phyloP scores from a whole-genome alignment of 2,113 vertebrate genomes.

The Sphyrna mokarran region DNA sequence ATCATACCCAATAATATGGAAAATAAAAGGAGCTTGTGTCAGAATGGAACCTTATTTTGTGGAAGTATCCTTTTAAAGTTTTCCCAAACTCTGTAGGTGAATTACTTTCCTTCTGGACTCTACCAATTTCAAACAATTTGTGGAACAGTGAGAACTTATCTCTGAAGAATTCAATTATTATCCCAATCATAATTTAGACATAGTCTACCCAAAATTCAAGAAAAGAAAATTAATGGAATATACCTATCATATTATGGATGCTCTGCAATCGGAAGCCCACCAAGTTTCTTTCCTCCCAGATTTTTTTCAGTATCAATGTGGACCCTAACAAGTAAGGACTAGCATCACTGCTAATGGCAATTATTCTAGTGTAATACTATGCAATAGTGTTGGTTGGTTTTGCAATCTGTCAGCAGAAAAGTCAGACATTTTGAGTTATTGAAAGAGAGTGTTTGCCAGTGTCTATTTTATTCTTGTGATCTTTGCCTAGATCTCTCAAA shows the following conservation, averaged over 20 bases:
- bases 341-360: background rate
- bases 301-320: background rate
- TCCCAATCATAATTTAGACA: background rate
- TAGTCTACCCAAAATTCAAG: background rate
- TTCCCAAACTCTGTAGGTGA: background rate
- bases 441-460: background rate
- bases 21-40: background rate
- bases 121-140: background rate
- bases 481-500: background rate
- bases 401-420: background rate
- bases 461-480: background rate
- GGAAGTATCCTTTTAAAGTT: background rate
- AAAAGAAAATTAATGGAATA: background rate
- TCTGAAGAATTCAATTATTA: background rate
- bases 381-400: background rate
- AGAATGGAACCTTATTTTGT: background rate
- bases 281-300: background rate
- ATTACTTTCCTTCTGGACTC: background rate
- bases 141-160: background rate
- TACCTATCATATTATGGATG: background rate
- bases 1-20: background rate
- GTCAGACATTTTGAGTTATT: slow-evolving; percentile 1
- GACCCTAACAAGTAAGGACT: background rate
- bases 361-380: background rate
- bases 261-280: background rate